Base-by-base conservation (phyloP, 2,113 vertebrate genomes). In the Andinoacara biseriatus region DNA sequence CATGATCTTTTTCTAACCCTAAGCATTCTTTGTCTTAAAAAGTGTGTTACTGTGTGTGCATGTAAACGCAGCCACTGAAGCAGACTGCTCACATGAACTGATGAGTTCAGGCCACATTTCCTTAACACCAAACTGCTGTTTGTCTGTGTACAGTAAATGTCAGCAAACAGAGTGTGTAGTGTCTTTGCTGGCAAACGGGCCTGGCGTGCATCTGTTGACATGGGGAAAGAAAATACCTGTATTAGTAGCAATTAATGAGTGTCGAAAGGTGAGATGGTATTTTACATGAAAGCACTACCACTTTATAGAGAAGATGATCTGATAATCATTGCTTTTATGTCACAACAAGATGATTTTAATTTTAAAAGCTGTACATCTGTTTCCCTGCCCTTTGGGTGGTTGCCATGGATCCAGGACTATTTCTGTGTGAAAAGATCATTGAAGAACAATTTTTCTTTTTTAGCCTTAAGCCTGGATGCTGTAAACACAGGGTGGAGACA, bases 81-180 rank as follows among this genome's bases (percentile, higher is more conserved):
- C 4, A 7, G 20, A 63, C 14, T n/a, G 26, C 75, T 86, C 60
- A 76, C 29, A 60, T 72, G 33, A 24, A 5, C 38, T 77, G 63
- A 72, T 62, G 58, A 35, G 31, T 82, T 84, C 29, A 84, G 58
- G 58, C 56, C 79, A 33, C 9, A 1, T 78, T 84, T 67, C 31
- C 80, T 69, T 76, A 52, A 60, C 76, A 57, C 17, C 20, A 87
- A 63, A 60, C 69, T 61, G 72, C 59, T 0, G 22, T 85, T 29
- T 59, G 33, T 2, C 60, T 62, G 52, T 81, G 58, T 65, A 9
- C 60, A 75, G 80, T 81, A 84, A 84, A 81, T 88, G 83, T 84
- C 67, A 63, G 29, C 31, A 63, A 79, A 61, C 58, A 40, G 7
- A 52, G 29, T 18, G 52, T 60, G 46, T 3, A 2, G 61, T 38